Evolutionary conservation across 2,888 invertebrate species (phyloP).

Genomic region (Ormyrus labotus): DNA sequence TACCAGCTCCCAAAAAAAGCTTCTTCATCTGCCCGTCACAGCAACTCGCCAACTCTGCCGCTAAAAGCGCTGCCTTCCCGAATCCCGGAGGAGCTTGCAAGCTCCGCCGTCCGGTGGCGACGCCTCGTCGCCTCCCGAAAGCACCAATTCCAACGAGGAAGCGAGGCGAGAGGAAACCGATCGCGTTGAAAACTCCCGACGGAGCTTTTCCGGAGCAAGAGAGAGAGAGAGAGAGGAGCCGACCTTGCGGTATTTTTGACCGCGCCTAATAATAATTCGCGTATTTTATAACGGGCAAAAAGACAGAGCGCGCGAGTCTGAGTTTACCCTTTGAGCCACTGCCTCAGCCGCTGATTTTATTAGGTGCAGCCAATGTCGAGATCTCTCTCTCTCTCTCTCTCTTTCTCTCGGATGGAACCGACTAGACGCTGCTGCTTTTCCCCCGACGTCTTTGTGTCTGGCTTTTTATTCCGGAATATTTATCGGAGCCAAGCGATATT

Average conservation of each 20-base stretch:
- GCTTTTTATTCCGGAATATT: neutral
- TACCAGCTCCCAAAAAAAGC: too few species aligned
- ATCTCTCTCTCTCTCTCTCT: too few species aligned
- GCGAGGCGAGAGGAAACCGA: neutral
- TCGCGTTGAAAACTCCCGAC: conserved; percentile 4
- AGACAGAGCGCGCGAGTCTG: conserved; percentile 6
- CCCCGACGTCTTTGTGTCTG: conserved; percentile 15
- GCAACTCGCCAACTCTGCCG: neutral
- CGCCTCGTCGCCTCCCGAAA: conserved; percentile 6
- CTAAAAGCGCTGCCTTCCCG: conserved; percentile 41
- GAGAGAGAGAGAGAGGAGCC: conserved; percentile 57
- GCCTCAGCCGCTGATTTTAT: conserved; percentile 7
- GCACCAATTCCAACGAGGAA: neutral
- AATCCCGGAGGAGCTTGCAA: conserved; percentile 34
- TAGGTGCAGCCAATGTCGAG: conserved; percentile 1
- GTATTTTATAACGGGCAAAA: conserved; percentile 69
- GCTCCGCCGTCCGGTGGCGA: conserved; percentile 24
- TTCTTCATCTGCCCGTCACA: too few species aligned
- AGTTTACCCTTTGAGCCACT: too few species aligned
- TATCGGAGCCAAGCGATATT: neutral
- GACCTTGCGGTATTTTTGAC: conserved; percentile 75
- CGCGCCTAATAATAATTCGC: conserved; percentile 73
- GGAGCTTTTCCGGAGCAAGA: conserved; percentile 18
- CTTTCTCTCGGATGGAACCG: conserved; percentile 49
- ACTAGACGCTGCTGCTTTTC: conserved; percentile 12